Conservation (phyloP, 2,797 vertebrate species). For the Myotis daubentonii region DNA sequence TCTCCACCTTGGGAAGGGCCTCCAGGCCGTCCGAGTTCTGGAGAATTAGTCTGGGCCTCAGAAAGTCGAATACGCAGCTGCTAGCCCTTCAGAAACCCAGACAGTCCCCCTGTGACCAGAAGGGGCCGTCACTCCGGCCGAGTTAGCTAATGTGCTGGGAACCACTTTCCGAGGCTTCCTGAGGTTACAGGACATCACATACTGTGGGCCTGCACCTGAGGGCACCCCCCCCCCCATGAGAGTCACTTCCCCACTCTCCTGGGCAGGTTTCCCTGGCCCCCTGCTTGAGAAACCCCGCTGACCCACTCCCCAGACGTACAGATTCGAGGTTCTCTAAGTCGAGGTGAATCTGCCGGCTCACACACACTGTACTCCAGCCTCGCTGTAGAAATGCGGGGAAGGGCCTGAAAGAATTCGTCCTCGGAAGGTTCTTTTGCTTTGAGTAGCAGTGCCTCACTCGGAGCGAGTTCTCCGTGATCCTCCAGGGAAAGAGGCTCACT, state of each 20-base stretch:
- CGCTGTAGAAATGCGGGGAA: not conserved
- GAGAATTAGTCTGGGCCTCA: not conserved
- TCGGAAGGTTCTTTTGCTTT: not conserved
- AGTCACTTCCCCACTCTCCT: not conserved
- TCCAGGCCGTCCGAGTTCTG: not conserved
- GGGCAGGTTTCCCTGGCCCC: not conserved
- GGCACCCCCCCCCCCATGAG: not conserved
- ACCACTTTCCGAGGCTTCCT: not conserved
- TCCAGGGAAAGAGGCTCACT: not conserved
- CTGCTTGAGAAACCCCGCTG: not conserved
- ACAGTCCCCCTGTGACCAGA: not conserved
- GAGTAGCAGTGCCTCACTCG: no score
- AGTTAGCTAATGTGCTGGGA: not conserved
- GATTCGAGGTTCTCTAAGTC: not conserved
- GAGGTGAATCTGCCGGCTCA: not conserved
- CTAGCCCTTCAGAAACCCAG: not conserved
- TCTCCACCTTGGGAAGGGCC: not conserved
- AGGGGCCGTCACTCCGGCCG: not conserved
- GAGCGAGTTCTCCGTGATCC: not conserved
- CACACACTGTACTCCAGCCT: rapidly evolving
- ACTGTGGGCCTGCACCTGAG: rapidly evolving
- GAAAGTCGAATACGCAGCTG: not conserved
- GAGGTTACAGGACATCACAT: not conserved
- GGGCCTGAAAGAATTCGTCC: not conserved
- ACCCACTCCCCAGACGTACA: not conserved